A percentile compares a stretch with the other conserved stretches of the same genome.
These are phyloP conservation scores for Onychostruthus taczanowskii DNA, from an alignment of 2,113 vertebrate species.

Conservation along the genomic window DNA sequence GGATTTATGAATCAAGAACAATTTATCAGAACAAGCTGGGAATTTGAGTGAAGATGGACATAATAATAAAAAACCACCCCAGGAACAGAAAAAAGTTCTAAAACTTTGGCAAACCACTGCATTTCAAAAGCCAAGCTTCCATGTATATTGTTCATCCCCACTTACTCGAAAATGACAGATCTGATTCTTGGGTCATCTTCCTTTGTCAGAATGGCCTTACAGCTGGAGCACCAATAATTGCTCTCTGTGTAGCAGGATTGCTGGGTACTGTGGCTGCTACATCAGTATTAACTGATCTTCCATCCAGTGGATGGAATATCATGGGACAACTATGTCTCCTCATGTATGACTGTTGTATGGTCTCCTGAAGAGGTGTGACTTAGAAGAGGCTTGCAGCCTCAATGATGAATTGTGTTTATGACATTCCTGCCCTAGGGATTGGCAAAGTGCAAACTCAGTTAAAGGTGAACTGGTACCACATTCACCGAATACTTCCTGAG, in stretches of 20 bases:
- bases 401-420: not conserved
- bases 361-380: not conserved
- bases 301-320: not conserved
- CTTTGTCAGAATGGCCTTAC: not conserved
- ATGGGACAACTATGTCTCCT: not conserved
- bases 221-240: not conserved
- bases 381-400: not conserved
- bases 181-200: not conserved
- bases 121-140: not conserved
- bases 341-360: fast-evolving
- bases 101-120: not conserved
- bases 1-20: not conserved
- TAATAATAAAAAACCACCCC: not conserved
- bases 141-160: not conserved
- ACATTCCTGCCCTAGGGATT: not conserved
- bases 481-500: not conserved
- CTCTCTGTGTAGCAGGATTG: not conserved
- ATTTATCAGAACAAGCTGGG: not conserved
- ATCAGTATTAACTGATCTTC: not conserved
- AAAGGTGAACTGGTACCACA: not conserved
- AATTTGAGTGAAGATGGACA: not conserved
- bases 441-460: not conserved
- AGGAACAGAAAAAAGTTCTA: not conserved
- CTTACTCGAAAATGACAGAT: not conserved
- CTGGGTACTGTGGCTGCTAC: not conserved